phyloP scores from a whole-genome alignment of 2,797 vertebrate species.

The Valencia hispanica region DNA sequence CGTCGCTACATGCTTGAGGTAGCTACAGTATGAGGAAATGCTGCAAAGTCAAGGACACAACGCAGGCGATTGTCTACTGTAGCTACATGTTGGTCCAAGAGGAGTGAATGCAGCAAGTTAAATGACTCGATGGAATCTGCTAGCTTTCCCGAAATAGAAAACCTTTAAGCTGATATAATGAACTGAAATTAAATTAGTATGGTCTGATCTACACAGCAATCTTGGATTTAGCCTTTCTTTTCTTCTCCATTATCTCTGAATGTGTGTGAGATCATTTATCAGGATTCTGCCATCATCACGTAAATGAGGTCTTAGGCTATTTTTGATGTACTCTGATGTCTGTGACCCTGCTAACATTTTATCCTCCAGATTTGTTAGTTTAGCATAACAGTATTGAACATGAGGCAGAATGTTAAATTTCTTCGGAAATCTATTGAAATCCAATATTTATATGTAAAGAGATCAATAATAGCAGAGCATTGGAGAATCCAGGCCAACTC shows the following conservation, averaged over 20 bases:
- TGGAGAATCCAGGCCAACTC: not conserved
- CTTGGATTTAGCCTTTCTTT: slow-evolving; percentile 52
- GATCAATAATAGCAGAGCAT: not conserved
- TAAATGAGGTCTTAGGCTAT: slow-evolving; percentile 42
- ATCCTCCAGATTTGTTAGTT: not conserved
- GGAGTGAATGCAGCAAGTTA: no score
- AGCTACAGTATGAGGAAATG: no score
- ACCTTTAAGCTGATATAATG: no score
- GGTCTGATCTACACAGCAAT: slow-evolving; percentile 44
- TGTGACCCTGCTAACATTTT: not conserved
- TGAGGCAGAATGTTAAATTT: no score
- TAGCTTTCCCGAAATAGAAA: no score
- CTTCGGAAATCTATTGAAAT: no score
- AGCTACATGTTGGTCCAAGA: no score
- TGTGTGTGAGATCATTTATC: slow-evolving; percentile 30
- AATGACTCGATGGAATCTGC: no score
- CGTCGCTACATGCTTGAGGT: no score
- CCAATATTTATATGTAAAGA: not conserved
- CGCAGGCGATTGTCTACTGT: no score
- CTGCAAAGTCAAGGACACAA: no score
- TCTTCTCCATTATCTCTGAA: slow-evolving; percentile 56
- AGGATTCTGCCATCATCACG: slow-evolving; percentile 45
- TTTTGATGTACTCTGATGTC: slow-evolving; percentile 50
- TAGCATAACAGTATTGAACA: not conserved
- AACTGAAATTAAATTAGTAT: slow-evolving; percentile 68